A percentile compares a stretch with the other conserved stretches of the same genome.
Conservation (phyloP, 64 coral and sea anemone genomes). For the Pachyseris speciosa region DNA sequence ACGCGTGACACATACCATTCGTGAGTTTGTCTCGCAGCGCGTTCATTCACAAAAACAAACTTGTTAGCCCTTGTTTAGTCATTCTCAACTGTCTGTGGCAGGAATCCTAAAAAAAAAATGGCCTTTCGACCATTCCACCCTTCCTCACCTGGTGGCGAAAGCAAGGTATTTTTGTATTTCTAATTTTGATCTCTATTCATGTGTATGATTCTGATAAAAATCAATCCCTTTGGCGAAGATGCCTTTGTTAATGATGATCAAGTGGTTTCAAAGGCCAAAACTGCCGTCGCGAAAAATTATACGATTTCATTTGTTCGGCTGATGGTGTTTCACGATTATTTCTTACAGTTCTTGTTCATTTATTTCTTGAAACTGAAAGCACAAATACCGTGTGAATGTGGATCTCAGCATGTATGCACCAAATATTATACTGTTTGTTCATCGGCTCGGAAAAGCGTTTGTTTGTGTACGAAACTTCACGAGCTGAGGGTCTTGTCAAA, state of each 20-base stretch:
- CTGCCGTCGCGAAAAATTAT: too few species aligned
- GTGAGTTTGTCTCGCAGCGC: background rate
- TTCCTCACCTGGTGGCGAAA: background rate
- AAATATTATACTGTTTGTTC: constrained; percentile 6
- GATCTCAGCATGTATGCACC: background rate
- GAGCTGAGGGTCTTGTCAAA: background rate
- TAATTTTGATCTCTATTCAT: background rate
- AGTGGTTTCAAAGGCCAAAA: background rate
- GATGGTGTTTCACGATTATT: background rate
- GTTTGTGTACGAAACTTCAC: background rate
- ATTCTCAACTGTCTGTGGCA: background rate
- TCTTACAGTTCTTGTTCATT: background rate
- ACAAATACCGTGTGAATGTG: background rate
- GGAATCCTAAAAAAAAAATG: background rate
- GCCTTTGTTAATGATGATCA: background rate
- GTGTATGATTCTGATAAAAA: background rate
- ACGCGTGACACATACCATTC: background rate
- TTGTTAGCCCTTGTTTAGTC: background rate
- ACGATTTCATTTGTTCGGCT: background rate
- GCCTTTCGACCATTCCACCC: constrained; percentile 25
- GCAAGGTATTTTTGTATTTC: background rate
- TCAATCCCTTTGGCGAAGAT: background rate
- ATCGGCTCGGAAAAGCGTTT: background rate
- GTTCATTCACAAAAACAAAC: background rate
- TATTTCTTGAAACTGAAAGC: background rate